Percentiles rank a stretch among this genome's conserved stretches.
phyloP scores from a whole-genome alignment of 2,113 vertebrate species.

The Gymnobelideus leadbeateri region DNA sequence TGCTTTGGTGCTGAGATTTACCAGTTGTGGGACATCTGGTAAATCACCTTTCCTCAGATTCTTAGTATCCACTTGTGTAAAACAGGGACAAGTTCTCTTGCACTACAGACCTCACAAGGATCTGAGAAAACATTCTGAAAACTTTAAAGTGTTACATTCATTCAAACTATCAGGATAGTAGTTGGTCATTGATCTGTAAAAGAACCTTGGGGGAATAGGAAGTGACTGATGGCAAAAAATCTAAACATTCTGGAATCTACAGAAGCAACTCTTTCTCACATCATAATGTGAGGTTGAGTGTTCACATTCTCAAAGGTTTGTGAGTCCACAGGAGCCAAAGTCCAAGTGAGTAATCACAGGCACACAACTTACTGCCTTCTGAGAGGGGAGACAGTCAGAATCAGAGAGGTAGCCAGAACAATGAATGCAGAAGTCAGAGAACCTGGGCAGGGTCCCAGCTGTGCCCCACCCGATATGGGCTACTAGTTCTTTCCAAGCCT shows the following conservation, averaged over 20 bases:
- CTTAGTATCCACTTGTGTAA: background rate
- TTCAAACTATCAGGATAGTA: conserved; percentile 5
- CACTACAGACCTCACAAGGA: background rate
- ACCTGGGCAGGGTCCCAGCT: background rate
- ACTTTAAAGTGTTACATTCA: background rate
- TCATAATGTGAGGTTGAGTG: conserved; percentile 34
- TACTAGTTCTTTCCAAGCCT: background rate
- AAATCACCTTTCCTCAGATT: background rate
- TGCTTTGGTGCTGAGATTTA: background rate
- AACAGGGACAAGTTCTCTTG: background rate
- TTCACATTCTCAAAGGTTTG: conserved; percentile 47
- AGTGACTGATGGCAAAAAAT: conserved; percentile 65
- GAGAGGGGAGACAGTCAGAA: background rate
- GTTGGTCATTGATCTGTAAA: conserved; percentile 72
- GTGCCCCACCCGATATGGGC: background rate
- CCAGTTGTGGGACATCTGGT: background rate
- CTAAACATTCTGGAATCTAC: conserved; percentile 43
- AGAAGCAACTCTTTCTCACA: conserved; percentile 51
- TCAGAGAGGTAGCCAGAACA: background rate
- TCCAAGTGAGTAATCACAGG: conserved; percentile 53
- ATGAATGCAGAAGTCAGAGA: background rate
- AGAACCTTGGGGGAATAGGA: conserved; percentile 61
- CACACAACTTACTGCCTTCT: conserved; percentile 36
- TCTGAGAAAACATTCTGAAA: background rate
- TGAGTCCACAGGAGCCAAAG: conserved; percentile 20